A percentile compares a stretch with the other conserved stretches of the same genome.
Evolutionary conservation across 2,113 vertebrate species (phyloP).

Genomic region (Mustela nigripes): DNA sequence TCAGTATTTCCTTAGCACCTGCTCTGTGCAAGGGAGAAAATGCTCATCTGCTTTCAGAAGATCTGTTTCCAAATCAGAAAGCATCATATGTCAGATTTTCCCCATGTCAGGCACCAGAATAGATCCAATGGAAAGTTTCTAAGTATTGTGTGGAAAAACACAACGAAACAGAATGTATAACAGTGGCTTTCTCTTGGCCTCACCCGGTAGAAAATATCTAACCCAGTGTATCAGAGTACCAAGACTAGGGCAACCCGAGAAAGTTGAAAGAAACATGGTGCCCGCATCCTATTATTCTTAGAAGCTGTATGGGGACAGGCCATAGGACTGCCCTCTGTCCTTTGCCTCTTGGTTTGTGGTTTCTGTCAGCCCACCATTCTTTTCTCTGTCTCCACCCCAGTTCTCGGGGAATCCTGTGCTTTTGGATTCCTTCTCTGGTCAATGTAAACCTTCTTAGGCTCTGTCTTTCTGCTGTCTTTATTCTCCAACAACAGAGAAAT

Average conservation of each 20-base stretch:
- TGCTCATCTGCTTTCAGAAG: background rate
- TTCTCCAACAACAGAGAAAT: background rate
- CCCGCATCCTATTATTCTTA: accelerated
- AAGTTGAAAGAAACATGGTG: too few relatives aligned
- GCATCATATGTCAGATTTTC: background rate
- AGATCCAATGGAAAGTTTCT: background rate
- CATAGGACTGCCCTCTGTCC: too few relatives aligned
- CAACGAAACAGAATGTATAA: background rate
- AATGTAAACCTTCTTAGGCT: background rate
- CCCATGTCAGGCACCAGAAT: background rate
- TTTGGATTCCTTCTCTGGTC: background rate
- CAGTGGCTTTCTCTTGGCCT: background rate
- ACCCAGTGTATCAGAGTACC: background rate
- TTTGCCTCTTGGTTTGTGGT: background rate
- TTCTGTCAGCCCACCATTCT: background rate
- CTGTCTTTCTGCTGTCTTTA: background rate
- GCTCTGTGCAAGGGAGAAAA: background rate
- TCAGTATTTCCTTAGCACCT: background rate
- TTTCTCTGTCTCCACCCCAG: background rate
- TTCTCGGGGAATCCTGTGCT: background rate
- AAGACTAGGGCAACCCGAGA: background rate
- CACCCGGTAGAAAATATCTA: background rate
- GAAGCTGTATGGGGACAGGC: background rate
- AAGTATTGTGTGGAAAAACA: background rate
- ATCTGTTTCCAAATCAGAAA: conserved; percentile 26